phyloP scores from a whole-genome alignment of 1,140 invertebrate species.

The Muscidifurax raptorellus region DNA sequence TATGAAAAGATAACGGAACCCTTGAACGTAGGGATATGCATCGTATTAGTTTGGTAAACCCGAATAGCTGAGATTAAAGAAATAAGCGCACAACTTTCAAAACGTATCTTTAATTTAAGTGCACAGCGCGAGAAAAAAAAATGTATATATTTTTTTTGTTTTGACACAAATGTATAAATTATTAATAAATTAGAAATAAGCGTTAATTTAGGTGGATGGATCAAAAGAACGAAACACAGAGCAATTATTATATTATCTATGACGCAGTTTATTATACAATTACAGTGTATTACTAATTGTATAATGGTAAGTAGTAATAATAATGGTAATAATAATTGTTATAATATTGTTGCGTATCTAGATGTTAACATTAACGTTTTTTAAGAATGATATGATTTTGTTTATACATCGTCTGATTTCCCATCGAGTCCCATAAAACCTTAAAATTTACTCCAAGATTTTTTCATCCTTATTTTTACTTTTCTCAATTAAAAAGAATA shows the following conservation, averaged over 20 bases:
- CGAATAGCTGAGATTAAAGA: not conserved
- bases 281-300: slow-evolving; percentile 73
- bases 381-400: slow-evolving; percentile 75
- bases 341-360: slow-evolving; percentile 57
- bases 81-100: not conserved
- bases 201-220: not conserved
- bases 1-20: not conserved
- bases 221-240: slow-evolving; percentile 37
- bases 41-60: not conserved
- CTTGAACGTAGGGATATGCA: too few species aligned
- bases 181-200: not conserved
- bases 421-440: slow-evolving; percentile 50
- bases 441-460: slow-evolving; percentile 14
- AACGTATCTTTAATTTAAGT: not conserved
- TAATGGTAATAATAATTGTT: slow-evolving; percentile 61
- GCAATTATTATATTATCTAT: slow-evolving; percentile 64
- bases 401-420: slow-evolving; percentile 71
- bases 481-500: slow-evolving; percentile 40
- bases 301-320: slow-evolving; percentile 70
- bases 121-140: not conserved
- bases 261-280: slow-evolving; percentile 75
- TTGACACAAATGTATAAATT: not conserved
- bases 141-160: too few species aligned
- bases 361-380: slow-evolving; percentile 66
- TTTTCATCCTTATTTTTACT: slow-evolving; percentile 4